These are phyloP conservation scores for Teleogryllus occipitalis DNA, from an alignment of 1,140 invertebrate species.

Conservation along the genomic window DNA sequence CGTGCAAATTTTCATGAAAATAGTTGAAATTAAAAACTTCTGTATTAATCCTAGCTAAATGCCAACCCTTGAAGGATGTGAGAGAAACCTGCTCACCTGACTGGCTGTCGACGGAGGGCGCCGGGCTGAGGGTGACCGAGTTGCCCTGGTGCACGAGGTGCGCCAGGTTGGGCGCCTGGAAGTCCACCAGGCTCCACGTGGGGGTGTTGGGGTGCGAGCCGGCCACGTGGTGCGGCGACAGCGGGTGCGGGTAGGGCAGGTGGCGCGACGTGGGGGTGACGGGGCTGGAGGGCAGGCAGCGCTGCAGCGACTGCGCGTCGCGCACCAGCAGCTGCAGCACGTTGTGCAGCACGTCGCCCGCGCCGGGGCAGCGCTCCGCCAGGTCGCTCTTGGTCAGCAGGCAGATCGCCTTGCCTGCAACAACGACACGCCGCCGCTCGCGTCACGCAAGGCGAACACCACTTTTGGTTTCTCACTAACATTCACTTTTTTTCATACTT, in stretches of 20 bases:
- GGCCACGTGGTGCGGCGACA: conserved; percentile 49
- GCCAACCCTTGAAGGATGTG: too few species aligned
- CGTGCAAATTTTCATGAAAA: too few species aligned
- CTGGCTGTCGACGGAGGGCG: conserved; percentile 79
- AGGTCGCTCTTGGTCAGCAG: conserved; percentile 82
- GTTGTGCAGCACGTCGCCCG: conserved; percentile 89
- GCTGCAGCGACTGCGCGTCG: conserved; percentile 63
- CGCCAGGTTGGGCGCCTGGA: conserved; percentile 31
- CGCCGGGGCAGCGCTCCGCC: conserved; percentile 79
- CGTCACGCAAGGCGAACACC: too few species aligned
- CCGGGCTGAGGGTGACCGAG: conserved; percentile 81
- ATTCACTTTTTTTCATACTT: too few species aligned
- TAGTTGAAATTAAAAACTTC: too few species aligned
- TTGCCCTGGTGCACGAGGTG: conserved; percentile 59
- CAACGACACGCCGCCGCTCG: not conserved
- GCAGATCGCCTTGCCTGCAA: conserved; percentile 77
- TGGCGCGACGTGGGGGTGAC: conserved; percentile 75
- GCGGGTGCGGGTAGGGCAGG: conserved; percentile 45
- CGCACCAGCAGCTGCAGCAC: conserved; percentile 79
- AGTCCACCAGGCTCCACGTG: conserved; percentile 54
- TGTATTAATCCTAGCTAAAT: too few species aligned
- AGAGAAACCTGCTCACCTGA: conserved; percentile 48
- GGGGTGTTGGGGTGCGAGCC: conserved; percentile 52
- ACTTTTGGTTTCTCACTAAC: too few species aligned
- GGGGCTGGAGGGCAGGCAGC: conserved; percentile 70